Percentiles rank a stretch among this genome's conserved stretches.
These are phyloP conservation scores for Enteromius viviparus DNA, from an alignment of 2,797 vertebrate genomes.

Conservation along the genomic window DNA sequence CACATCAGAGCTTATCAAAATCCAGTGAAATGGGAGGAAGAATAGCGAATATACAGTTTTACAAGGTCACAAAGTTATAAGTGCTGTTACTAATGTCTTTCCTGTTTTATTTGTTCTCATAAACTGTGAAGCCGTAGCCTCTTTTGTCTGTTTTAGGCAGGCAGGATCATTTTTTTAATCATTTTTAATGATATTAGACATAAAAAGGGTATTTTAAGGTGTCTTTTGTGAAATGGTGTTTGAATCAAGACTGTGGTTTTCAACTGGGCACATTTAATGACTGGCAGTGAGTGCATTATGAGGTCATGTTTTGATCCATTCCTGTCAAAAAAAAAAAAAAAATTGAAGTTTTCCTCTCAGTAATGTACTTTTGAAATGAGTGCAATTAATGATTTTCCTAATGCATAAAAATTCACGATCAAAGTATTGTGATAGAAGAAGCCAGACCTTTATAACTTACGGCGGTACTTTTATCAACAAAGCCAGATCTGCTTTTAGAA, in stretches of 20 bases:
- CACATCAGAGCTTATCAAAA: not conserved
- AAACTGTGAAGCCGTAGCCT: not conserved
- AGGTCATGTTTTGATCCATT: slow-evolving; percentile 33
- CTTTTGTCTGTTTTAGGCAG: not conserved
- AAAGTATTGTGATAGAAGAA: slow-evolving; percentile 27
- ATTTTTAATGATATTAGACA: not conserved
- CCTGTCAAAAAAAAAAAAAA: slow-evolving; percentile 17
- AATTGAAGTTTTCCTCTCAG: slow-evolving; percentile 6
- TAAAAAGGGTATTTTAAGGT: not conserved
- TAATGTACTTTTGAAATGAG: slow-evolving; percentile 15
- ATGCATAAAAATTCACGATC: slow-evolving; percentile 29
- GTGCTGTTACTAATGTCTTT: not conserved
- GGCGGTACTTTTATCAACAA: slow-evolving; percentile 26
- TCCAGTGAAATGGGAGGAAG: not conserved
- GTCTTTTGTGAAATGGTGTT: slow-evolving; percentile 2
- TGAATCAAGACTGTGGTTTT: not conserved
- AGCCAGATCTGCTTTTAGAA: slow-evolving; percentile 18
- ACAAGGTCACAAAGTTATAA: slow-evolving; percentile 7
- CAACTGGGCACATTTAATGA: slow-evolving; percentile 7
- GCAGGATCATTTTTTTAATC: not conserved
- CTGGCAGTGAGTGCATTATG: slow-evolving; percentile 8
- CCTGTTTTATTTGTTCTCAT: slow-evolving; percentile 12
- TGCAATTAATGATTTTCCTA: slow-evolving; percentile 33
- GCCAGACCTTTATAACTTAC: slow-evolving; percentile 12
- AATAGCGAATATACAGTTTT: not conserved